Evolutionary conservation across 2,113 vertebrate species (phyloP).

Genomic region (Geococcyx californianus): DNA sequence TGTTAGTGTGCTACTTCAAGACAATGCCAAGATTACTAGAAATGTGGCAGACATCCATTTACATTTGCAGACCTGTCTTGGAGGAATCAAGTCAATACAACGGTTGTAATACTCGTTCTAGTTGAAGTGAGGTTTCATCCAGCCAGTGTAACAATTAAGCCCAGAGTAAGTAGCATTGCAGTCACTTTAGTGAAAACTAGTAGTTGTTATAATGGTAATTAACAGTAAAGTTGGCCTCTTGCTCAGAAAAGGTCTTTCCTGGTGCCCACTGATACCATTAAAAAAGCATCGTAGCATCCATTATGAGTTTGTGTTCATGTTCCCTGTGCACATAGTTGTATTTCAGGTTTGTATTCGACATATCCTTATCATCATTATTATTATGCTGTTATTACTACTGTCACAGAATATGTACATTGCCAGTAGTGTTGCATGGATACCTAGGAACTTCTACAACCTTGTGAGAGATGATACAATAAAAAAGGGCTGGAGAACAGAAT

Average conservation of each 20-base stretch:
- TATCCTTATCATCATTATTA: neutral
- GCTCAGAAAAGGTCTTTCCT: neutral
- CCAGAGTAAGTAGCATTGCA: neutral
- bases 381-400: neutral
- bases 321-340: neutral
- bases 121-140: neutral
- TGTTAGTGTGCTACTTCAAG: neutral
- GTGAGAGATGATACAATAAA: neutral
- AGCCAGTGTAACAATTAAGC: neutral
- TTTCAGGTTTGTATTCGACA: neutral
- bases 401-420: accelerated
- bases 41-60: neutral
- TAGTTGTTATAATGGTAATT: conserved; percentile 2
- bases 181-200: neutral
- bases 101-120: neutral
- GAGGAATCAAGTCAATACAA: neutral
- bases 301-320: neutral
- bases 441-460: neutral
- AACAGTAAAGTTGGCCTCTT: neutral
- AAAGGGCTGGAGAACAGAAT: neutral
- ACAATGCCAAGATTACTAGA: neutral
- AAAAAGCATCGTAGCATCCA: neutral
- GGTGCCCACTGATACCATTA: neutral
- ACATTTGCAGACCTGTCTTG: neutral
- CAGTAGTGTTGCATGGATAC: neutral